Base-by-base conservation (phyloP, 2,888 invertebrate genomes). In the Gortyna flavago region DNA sequence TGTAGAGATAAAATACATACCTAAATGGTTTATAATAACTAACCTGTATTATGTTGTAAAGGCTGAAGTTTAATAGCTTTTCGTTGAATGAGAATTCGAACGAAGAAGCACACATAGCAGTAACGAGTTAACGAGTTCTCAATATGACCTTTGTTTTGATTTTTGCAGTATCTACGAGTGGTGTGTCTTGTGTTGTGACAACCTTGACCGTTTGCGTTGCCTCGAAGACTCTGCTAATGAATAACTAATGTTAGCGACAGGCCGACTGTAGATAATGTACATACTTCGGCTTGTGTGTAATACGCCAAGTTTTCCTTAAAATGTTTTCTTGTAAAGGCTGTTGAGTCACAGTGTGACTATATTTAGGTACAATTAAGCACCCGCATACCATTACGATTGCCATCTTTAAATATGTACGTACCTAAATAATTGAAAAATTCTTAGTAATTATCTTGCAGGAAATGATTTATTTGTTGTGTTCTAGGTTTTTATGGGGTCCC, bases 121-220 rank as follows among this genome's bases (percentile, higher is more conserved):
- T 44, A 44, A 44, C 75, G 77, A 68, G 64, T 79, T 87, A 88
- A 89, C 88, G 83, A 87, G 89, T 91, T 90, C 81, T 83, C 86
- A 89, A 84, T 80, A 85, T 91, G 91, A 93, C 93, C 93, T 93
- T 89, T 91, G 89, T 86, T 89, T 90, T 88, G 82, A 88, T 90
- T 91, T 90, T 85, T 89, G 89, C 89, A 87, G 88, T 87, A 90
- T 90, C 90, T 90, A 90, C 90, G 86, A 84, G 89, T 89, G 88
- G 81, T 83, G 86, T 85, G 72, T 76, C 77, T 75, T 79, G 76
- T 89, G 89, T 88, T 90, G 91, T 91, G 91, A 92, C 91, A 93
- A 91, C 94, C 94, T 95, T 95, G 93, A 89, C 89, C 85, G 84
- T 87, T 89, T 54, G 76, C 86, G 77, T 84, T 85, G 72, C 84